These are phyloP conservation scores for Etheostoma spectabile DNA, from an alignment of 2,113 vertebrate genomes.

Conservation along the genomic window DNA sequence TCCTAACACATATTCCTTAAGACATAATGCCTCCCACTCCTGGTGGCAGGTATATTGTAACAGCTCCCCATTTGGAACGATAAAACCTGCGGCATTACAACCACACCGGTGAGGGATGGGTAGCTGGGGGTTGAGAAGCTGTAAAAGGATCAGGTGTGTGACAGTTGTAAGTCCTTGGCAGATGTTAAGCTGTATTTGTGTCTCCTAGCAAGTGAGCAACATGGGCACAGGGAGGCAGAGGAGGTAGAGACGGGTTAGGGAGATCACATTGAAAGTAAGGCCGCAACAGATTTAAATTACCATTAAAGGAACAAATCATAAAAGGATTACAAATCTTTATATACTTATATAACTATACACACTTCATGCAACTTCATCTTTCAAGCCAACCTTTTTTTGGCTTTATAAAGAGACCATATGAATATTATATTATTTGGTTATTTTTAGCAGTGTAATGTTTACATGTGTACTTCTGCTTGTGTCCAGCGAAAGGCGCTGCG, in stretches of 20 bases:
- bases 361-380: not conserved
- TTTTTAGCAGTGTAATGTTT: not conserved
- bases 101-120: not conserved
- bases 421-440: not conserved
- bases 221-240: constrained; percentile 4
- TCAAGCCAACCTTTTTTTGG: not conserved
- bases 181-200: constrained; percentile 69
- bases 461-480: constrained; percentile 37
- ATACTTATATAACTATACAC: not conserved
- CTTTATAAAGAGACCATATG: too few relatives aligned
- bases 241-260: constrained; percentile 7
- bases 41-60: constrained; percentile 2
- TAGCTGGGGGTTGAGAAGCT: not conserved
- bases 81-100: constrained; percentile 3
- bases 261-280: not conserved
- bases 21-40: constrained; percentile 8
- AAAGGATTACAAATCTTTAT: too few relatives aligned
- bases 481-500: constrained; percentile 84
- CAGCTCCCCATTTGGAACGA: not conserved
- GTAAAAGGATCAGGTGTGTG: constrained; percentile 12
- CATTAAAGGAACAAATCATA: not conserved
- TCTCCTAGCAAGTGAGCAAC: constrained; percentile 40
- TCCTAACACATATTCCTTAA: not conserved
- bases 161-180: constrained; percentile 24
- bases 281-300: not conserved